These are phyloP conservation scores for Nipponacmea schrenckii DNA, from an alignment of 2,888 invertebrate genomes.

Conservation along the genomic window DNA sequence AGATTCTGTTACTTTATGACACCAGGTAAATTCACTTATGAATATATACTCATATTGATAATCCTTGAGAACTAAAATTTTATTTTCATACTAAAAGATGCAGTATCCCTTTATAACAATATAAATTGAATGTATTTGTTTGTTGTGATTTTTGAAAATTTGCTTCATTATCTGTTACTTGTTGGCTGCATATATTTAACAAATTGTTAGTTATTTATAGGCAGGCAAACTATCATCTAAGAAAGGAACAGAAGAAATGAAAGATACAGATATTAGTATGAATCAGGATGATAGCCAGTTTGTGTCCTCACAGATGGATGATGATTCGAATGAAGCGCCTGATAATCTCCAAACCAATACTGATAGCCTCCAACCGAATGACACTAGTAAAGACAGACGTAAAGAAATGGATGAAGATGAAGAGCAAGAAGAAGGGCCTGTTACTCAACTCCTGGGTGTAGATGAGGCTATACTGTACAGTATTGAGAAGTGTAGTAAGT, in stretches of 20 bases:
- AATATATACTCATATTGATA: too few relatives aligned
- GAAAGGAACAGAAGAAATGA: constrained; percentile 46
- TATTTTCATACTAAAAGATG: too few relatives aligned
- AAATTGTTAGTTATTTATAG: too few relatives aligned
- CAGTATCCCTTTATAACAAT: too few relatives aligned
- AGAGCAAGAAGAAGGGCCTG: constrained; percentile 45
- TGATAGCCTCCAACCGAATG: constrained; percentile 10
- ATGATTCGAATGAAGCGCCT: constrained; percentile 69
- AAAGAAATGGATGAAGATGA: constrained; percentile 71
- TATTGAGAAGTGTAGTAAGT: constrained; percentile 86
- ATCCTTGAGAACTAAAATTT: too few relatives aligned
- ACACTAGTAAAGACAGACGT: constrained; percentile 35
- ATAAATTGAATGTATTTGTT: too few relatives aligned
- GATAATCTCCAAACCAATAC: constrained; percentile 41
- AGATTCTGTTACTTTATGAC: too few relatives aligned
- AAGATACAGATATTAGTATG: constrained; percentile 42
- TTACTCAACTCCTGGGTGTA: constrained; percentile 78
- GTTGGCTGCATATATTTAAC: too few relatives aligned
- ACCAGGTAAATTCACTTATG: too few relatives aligned
- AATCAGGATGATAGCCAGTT: constrained; percentile 58
- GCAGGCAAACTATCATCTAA: constrained; percentile 28
- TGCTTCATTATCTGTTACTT: too few relatives aligned
- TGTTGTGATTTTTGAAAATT: too few relatives aligned
- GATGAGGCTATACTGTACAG: constrained; percentile 92
- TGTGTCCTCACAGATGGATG: constrained; percentile 56